Evolutionary conservation across 2,888 invertebrate species (phyloP).

Genomic region (Silvanus unidentatus): DNA sequence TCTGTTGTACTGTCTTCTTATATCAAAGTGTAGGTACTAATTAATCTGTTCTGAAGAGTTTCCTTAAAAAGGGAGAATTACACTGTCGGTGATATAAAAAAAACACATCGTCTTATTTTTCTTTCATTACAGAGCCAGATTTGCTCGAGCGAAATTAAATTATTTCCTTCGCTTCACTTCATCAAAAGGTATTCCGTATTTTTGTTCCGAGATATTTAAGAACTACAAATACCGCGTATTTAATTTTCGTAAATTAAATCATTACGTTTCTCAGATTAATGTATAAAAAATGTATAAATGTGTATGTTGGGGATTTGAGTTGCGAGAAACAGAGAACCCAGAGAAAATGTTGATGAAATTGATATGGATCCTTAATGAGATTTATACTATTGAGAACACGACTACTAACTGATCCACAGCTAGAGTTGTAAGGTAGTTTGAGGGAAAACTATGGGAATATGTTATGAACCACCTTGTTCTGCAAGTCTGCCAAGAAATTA

Average conservation of each 20-base stretch:
- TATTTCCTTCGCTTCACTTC: slow-evolving; percentile 12
- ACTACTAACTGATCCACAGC: no score
- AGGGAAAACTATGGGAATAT: background rate
- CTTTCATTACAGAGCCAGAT: slow-evolving; percentile 12
- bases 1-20: slow-evolving; percentile 7
- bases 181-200: slow-evolving; percentile 13
- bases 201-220: slow-evolving; percentile 10
- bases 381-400: no score
- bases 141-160: slow-evolving; percentile 14
- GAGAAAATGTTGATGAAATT: no score
- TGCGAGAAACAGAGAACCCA: no score
- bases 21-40: background rate
- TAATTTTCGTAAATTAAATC: slow-evolving; percentile 1
- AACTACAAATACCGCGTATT: background rate
- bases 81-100: slow-evolving; percentile 6
- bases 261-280: background rate
- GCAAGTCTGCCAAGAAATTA: slow-evolving; percentile 8
- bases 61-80: slow-evolving; percentile 1
- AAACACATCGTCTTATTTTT: slow-evolving; percentile 9
- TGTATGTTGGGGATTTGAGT: no score
- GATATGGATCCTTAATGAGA: no score
- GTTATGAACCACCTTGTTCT: slow-evolving; percentile 6
- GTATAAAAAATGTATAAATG: no score
- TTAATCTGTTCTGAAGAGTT: background rate
- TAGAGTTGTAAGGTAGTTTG: no score